A percentile compares a stretch with the other conserved stretches of the same genome.
Evolutionary conservation across 2,113 vertebrate genomes (phyloP).

Genomic region (Podarcis raffonei): DNA sequence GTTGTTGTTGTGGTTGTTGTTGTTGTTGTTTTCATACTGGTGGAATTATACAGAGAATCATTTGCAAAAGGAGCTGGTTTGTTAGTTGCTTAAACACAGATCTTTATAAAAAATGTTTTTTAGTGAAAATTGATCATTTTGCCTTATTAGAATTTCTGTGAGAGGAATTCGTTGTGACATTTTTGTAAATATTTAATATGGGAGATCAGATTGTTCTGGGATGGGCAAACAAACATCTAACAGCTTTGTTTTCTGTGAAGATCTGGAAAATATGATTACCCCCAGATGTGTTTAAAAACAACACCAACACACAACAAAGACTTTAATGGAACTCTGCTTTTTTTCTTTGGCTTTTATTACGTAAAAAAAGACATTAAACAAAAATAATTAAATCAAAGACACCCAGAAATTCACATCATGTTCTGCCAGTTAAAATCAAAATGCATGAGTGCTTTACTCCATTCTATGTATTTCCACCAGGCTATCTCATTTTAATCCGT

Average conservation of each 20-base stretch:
- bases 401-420: neutral
- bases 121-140: neutral
- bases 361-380: neutral
- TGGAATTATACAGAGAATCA: neutral
- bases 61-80: neutral
- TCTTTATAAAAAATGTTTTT: neutral
- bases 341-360: neutral
- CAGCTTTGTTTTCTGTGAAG: neutral
- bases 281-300: neutral
- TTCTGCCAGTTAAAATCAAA: conserved; percentile 4
- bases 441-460: neutral
- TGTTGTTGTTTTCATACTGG: neutral
- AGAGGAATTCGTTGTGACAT: neutral
- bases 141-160: neutral
- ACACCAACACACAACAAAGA: neutral
- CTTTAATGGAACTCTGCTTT: neutral
- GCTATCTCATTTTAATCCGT: neutral
- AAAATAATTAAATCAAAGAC: neutral
- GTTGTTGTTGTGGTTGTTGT: neutral
- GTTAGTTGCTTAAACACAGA: neutral
- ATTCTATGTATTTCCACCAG: neutral
- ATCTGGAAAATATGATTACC: neutral
- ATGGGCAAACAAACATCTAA: neutral
- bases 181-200: conserved; percentile 7
- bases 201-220: neutral